Evolutionary conservation across 2,113 vertebrate species (phyloP), one percentile per base, ranked within the genome.

Genomic region (Alethe diademata): DNA sequence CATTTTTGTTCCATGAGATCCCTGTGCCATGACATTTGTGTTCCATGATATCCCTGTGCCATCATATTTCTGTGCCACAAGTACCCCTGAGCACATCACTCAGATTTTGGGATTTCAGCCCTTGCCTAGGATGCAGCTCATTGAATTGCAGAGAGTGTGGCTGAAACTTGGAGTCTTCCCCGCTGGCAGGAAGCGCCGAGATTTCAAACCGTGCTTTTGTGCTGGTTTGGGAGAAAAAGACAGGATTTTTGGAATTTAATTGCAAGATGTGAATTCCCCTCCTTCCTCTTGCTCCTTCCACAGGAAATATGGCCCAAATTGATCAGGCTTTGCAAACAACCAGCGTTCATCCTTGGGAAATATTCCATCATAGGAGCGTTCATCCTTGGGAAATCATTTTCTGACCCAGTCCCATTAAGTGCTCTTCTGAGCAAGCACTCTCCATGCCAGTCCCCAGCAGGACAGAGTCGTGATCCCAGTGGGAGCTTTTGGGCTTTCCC

Each of bases 91-190:
- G 47, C 47, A 12, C 54, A 6, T 23, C 0, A 0, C 82, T 80
- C 3, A 0, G 14, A 35, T 80, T 93, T 86, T 61, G 54, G 8
- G 35, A 42, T 78, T 90, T 66, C 0, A 25, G 87, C 69, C 62
- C 81, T 57, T 57, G 54, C 54, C 53, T 72, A 5, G 70, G 78
- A 70, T 4, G 1, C 47, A 74, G 60, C 78, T 96, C n/a, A 96
- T 94, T 94, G 90, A 88, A 31, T 94, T 96, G 95, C 90, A 51
- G 19, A 83, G 91, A 88, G 60, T 5, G 88, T 51, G 79, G 91
- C 51, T 81, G 88, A 86, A 89, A 81, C 57, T 97, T 92, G 94
- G 95, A 95, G 67, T 36, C 86, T 71, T 71, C 91, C 89, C 80
- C 8, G 1, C 53, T 92, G 94, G 91, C 94, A 95, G 94, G 92